Evolutionary conservation across 2,113 vertebrate species (phyloP), one percentile per base, ranked within the genome.

Genomic region (Alexandromys fortis): DNA sequence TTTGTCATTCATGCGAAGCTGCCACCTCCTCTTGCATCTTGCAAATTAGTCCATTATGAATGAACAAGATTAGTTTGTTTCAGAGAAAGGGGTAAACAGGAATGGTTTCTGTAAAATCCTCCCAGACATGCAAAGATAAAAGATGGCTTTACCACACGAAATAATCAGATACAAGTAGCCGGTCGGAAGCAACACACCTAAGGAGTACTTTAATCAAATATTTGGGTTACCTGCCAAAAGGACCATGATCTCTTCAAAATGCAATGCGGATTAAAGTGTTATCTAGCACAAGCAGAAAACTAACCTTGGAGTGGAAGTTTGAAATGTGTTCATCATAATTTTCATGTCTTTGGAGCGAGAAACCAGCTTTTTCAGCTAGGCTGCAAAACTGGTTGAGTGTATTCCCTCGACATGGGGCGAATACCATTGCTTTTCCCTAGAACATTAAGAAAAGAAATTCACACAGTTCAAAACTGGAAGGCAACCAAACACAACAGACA

Each of bases 301-400:
- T 98, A 98, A 99, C 99, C 99, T 99, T 99, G 96, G 99, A 98
- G 98, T 99, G 99, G 98, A 99, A 98, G 98, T 99, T 98, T 98
- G 99, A 99, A 98, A 99, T 99, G 98, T 99, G 99, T 97, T 99
- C 98, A 96, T 99, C 99, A 92, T 99, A 99, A 99, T 99, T 99
- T 98, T 99, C 99, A 98, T 99, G 99, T 98, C 99, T 99, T 98
- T 99, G 98, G 98, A 99, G 95, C 90, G 97, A 98, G 98, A 99
- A 99, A 97, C 99, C 99, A 45, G 98, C 98, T 98, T 98, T 98
- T 98, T 99, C 99, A 96, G 99, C 99, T 98, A 99, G 98, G 94
- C 98, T 98, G 98, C 99, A 99, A 98, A 99, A 99, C 98, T 99
- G 99, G 96, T 98, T 98, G 98, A 99, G 98, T 96, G 99, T 99